These are phyloP conservation scores for Deroplatys truncata DNA, from an alignment of 2,888 invertebrate genomes.

Conservation along the genomic window DNA sequence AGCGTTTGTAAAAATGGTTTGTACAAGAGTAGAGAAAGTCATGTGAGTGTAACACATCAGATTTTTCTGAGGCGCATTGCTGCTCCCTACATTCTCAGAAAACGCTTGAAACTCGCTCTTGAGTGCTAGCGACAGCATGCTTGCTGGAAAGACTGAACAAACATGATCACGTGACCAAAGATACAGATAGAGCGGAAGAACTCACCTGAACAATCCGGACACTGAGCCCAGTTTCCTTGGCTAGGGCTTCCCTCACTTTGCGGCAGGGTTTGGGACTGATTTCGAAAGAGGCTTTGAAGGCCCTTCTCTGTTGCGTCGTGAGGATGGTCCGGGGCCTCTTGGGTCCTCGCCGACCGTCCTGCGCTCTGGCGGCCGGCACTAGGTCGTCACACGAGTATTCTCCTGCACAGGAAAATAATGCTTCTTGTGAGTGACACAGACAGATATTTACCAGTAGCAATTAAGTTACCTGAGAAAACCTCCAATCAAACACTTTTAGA, in stretches of 20 bases:
- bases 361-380: constrained; percentile 52
- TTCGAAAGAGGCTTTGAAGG: constrained; percentile 82
- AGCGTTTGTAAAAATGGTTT: too few species aligned
- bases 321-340: constrained; percentile 79
- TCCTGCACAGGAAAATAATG: constrained; percentile 35
- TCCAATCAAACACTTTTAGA: too few species aligned
- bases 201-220: constrained; percentile 78
- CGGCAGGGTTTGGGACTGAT: constrained; percentile 79
- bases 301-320: constrained; percentile 75
- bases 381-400: constrained; percentile 59
- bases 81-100: too few species aligned
- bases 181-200: not conserved
- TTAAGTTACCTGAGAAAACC: too few species aligned
- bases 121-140: too few species aligned
- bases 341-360: constrained; percentile 68
- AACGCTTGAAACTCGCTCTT: too few species aligned
- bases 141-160: too few species aligned
- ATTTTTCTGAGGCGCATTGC: too few species aligned
- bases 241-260: constrained; percentile 75
- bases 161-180: too few species aligned
- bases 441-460: not conserved
- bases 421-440: constrained; percentile 31
- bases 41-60: too few species aligned
- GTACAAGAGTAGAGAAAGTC: too few species aligned
- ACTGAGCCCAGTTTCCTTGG: constrained; percentile 79